Percentiles rank a stretch among this genome's conserved stretches.
These are phyloP conservation scores for Stenolophus ochropezus DNA, from an alignment of 2,888 invertebrate genomes.

Conservation along the genomic window DNA sequence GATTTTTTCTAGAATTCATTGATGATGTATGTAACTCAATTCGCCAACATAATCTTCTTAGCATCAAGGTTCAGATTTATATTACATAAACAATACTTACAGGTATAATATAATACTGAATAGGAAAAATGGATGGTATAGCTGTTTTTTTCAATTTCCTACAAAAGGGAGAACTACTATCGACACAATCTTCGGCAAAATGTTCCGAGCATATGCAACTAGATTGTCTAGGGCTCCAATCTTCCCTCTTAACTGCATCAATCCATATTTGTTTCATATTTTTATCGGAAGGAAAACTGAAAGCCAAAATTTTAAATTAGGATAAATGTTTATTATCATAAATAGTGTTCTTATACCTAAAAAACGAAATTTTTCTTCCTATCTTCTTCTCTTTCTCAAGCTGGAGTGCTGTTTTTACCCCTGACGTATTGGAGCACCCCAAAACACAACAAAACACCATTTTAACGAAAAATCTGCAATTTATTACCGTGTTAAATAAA, in stretches of 20 bases:
- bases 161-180: not conserved
- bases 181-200: not conserved
- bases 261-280: not conserved
- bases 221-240: not conserved
- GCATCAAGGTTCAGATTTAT: not conserved
- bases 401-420: not conserved
- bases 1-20: too few species aligned
- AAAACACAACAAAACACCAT: too few species aligned
- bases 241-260: not conserved
- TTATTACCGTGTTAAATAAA: too few species aligned
- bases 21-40: too few species aligned
- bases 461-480: too few species aligned
- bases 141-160: not conserved
- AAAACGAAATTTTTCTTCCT: not conserved
- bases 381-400: not conserved
- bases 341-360: not conserved
- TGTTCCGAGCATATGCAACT: not conserved
- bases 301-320: not conserved
- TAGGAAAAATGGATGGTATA: slow-evolving; percentile 4
- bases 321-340: not conserved
- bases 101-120: not conserved
- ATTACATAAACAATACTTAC: not conserved
- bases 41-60: too few species aligned
- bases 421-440: too few species aligned
- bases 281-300: not conserved